These are phyloP conservation scores for Poeciliopsis occidentalis DNA, from an alignment of 2,113 vertebrate species.

Conservation along the genomic window DNA sequence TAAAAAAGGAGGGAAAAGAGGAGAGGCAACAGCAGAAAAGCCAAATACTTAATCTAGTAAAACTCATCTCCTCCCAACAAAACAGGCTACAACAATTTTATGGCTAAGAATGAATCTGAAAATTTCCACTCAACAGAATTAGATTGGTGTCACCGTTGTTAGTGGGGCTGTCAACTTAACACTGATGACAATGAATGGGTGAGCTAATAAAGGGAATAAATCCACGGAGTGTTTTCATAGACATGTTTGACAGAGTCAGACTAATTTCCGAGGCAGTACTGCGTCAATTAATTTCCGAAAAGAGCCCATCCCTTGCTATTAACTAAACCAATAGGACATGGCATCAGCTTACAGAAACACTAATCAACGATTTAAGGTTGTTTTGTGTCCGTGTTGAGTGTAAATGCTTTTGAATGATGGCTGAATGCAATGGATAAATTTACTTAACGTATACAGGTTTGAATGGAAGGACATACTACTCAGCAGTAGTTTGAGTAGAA, in stretches of 20 bases:
- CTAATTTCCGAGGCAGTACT: constrained; percentile 61
- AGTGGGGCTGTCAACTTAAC: constrained; percentile 37
- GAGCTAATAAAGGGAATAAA: constrained; percentile 63
- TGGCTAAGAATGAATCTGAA: constrained; percentile 46
- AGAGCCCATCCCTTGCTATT: constrained; percentile 51
- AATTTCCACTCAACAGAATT: constrained; percentile 63
- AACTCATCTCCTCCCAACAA: constrained; percentile 51
- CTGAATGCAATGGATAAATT: constrained; percentile 19
- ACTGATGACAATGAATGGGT: constrained; percentile 55
- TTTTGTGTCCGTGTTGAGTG: constrained; percentile 11
- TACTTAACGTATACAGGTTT: background rate
- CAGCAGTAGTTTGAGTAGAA: background rate
- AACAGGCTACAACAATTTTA: constrained; percentile 43
- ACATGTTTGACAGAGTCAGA: constrained; percentile 64
- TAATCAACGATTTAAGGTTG: constrained; percentile 56
- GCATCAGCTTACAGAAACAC: constrained; percentile 49
- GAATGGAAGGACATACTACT: background rate
- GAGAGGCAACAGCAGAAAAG: constrained; percentile 9
- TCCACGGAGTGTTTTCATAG: constrained; percentile 65
- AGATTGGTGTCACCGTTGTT: constrained; percentile 49
- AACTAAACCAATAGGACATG: constrained; percentile 55
- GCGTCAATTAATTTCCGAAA: constrained; percentile 56
- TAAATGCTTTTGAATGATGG: constrained; percentile 27
- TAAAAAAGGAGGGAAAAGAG: background rate
- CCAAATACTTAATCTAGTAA: constrained; percentile 58